Conservation (phyloP, 2,888 invertebrate species). For the Caprella mutica region DNA sequence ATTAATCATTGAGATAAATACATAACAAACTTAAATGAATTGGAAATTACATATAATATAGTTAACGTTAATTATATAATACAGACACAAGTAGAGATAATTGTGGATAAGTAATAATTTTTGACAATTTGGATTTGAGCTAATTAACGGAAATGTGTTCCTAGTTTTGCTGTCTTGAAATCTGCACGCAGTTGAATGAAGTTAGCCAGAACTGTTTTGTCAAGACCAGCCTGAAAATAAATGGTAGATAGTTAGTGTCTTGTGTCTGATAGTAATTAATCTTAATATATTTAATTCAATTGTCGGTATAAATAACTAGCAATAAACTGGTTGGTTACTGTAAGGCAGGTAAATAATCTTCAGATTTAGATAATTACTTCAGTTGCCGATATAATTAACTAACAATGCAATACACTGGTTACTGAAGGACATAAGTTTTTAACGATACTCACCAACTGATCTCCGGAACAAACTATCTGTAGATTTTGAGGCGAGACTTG, state of each 20-base stretch:
- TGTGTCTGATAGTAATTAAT: no score
- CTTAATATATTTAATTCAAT: no score
- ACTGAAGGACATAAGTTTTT: conserved; percentile 1
- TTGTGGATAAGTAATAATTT: no score
- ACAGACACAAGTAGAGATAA: no score
- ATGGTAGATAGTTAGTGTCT: no score
- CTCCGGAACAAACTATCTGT: conserved; percentile 86
- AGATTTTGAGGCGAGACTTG: conserved; percentile 92
- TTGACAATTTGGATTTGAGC: no score
- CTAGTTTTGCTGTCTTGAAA: conserved; percentile 74
- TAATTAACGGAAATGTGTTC: conserved; percentile 33
- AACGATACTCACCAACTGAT: conserved; percentile 63
- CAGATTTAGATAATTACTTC: neutral
- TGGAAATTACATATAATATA: no score
- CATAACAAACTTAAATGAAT: no score
- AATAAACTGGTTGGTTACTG: neutral
- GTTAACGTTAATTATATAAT: no score
- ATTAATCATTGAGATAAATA: no score
- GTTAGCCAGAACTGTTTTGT: conserved; percentile 74
- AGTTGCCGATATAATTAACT: neutral
- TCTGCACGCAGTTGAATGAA: conserved; percentile 91
- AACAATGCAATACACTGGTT: neutral
- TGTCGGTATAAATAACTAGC: no score
- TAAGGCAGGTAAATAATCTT: no score
- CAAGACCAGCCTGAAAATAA: conserved; percentile 66